Evolutionary conservation across 2,113 vertebrate genomes (phyloP), one percentile per base, ranked within the genome.

Genomic region (Polyodon spathula): DNA sequence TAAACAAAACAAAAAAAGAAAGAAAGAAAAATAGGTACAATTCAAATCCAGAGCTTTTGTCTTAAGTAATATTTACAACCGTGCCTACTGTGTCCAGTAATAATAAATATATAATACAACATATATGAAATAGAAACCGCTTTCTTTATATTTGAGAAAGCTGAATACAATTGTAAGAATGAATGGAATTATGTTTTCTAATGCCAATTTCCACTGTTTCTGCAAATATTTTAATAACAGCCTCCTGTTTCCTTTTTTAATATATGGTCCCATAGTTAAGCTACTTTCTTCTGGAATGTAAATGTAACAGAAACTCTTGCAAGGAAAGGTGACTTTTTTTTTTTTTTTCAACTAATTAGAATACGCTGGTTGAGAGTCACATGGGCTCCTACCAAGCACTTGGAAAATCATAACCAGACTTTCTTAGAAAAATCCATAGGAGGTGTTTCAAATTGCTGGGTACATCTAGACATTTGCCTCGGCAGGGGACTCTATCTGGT

Each of bases 231-330:
- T 54, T 54, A 54, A 54, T 54, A 16, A 37, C 53, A 17, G 15
- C 53, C 53, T 27, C n/a, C 53, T 54, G 53, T 54, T 54, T 54
- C 17, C n/a, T 54, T 54, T 54, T 54, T 54, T 54, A 54, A 54
- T 54, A 54, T 10, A 54, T 16, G 17, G 8, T 17, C 9, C 5
- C 5, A 37, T 16, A 16, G 53, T 27, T 54, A 54, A 54, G 53
- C 53, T 27, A 8, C 8, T 44, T n/a, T 8, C 43, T 44, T 10
- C n/a, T 27, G 53, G 53, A 54, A 54, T 54, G 53, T 54, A 1
- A 37, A 54, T 16, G 7, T 54, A 12, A 54, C 4, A 54, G 16
- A 8, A 54, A 6, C 27, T 10, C 53, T 16, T 27, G n/a, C 27
- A 16, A 5, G 16, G 11, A 15, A 4, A 54, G 16, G 50, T 9